Evolutionary conservation across 2,797 vertebrate genomes (phyloP).

Genomic region (Pelodytes ibericus): DNA sequence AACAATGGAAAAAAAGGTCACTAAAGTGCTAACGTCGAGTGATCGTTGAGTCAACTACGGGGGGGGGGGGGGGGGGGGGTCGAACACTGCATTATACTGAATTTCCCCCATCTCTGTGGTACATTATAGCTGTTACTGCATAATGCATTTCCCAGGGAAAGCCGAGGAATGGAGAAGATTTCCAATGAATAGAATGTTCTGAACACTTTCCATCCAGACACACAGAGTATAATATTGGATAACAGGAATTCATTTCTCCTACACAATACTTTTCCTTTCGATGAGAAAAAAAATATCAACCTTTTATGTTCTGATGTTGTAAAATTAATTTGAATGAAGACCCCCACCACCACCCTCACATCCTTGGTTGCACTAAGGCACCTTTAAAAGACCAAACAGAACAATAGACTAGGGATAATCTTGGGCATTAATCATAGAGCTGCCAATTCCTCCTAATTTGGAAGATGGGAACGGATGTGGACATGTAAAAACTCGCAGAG

Average conservation of each 20-base stretch:
- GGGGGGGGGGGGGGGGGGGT: no score
- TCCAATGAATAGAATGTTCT: slow-evolving; percentile 9
- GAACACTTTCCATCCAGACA: neutral
- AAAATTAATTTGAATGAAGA: neutral
- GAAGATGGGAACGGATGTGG: slow-evolving; percentile 74
- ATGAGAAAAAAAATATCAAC: neutral
- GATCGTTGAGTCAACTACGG: slow-evolving; percentile 22
- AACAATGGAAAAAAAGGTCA: neutral
- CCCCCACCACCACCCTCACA: neutral
- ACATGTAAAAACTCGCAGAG: slow-evolving; percentile 75
- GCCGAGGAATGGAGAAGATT: slow-evolving; percentile 16
- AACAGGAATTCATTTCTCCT: slow-evolving; percentile 9
- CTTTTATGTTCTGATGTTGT: neutral
- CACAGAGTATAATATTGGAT: neutral
- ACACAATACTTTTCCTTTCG: neutral
- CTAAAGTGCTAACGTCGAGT: neutral
- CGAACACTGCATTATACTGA: neutral
- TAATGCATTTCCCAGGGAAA: slow-evolving; percentile 37
- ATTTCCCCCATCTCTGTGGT: slow-evolving; percentile 16
- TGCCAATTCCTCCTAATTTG: slow-evolving; percentile 72
- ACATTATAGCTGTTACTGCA: slow-evolving; percentile 28
- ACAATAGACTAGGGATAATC: slow-evolving; percentile 25
- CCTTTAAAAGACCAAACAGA: slow-evolving; percentile 13
- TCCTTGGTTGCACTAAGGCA: neutral
- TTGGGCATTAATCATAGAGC: slow-evolving; percentile 75